phyloP scores from a whole-genome alignment of 2,113 vertebrate species.

The Heliornis fulica region DNA sequence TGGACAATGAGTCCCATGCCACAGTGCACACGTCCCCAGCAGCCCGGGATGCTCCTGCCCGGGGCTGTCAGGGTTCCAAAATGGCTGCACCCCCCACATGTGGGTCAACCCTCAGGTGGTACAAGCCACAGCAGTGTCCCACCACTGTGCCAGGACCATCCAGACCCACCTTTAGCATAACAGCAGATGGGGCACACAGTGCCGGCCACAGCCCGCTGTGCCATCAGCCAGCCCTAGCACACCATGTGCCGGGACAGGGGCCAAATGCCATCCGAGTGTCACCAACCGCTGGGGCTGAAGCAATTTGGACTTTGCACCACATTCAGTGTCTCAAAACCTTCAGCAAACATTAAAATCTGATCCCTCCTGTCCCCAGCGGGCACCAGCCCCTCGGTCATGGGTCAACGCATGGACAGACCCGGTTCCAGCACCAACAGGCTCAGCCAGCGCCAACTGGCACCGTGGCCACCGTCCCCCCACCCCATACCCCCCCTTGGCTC shows the following conservation, averaged over 20 bases:
- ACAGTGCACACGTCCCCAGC: rapidly evolving
- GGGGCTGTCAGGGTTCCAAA: not conserved
- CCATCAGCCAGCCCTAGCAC: rapidly evolving
- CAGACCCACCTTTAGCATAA: not conserved
- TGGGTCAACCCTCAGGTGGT: not conserved
- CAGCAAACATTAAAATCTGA: not conserved
- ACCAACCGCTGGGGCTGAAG: not conserved
- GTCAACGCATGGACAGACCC: rapidly evolving
- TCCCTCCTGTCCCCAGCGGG: not conserved
- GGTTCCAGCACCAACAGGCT: rapidly evolving
- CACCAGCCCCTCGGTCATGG: rapidly evolving
- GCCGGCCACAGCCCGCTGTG: not conserved
- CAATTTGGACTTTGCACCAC: not conserved
- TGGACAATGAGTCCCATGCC: rapidly evolving
- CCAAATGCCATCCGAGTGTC: rapidly evolving
- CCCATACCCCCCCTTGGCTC: rapidly evolving
- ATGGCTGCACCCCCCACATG: not conserved
- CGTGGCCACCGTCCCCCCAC: not conserved
- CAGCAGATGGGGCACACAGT: rapidly evolving
- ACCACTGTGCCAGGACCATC: rapidly evolving
- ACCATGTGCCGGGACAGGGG: rapidly evolving
- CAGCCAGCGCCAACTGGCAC: not conserved
- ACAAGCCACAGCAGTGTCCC: not conserved
- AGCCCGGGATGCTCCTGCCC: not conserved
- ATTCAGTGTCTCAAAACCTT: not conserved